Conservation (phyloP, 30 jellyfish, hydroid and myxozoan genomes). For the Turritopsis rubra region DNA sequence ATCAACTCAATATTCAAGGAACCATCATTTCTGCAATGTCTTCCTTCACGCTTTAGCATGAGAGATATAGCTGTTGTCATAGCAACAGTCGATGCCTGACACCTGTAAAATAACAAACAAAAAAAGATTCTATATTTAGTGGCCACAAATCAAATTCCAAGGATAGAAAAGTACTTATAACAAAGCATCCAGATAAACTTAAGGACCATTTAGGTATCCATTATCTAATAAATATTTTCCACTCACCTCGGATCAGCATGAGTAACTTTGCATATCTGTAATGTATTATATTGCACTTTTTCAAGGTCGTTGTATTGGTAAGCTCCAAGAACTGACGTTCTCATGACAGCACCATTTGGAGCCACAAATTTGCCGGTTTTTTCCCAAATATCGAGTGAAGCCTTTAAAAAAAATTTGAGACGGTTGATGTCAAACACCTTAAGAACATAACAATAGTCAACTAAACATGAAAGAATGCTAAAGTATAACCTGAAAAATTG, state of each 20-base stretch:
- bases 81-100: constrained; percentile 77
- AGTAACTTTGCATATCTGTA: constrained; percentile 48
- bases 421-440: not conserved
- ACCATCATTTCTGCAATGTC: constrained; percentile 6
- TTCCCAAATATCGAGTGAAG: constrained; percentile 58
- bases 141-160: no score
- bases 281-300: constrained; percentile 37
- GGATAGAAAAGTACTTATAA: no score
- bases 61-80: constrained; percentile 50
- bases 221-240: no score
- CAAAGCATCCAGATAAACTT: no score
- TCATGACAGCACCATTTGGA: constrained; percentile 79
- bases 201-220: no score
- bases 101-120: constrained; percentile 19
- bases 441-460: no score
- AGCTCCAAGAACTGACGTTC: constrained; percentile 63
- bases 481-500: no score
- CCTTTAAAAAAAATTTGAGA: constrained; percentile 22
- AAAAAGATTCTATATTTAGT: no score
- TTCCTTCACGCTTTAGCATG: constrained; percentile 48
- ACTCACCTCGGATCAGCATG: constrained; percentile 76
- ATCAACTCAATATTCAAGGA: constrained; percentile 28
- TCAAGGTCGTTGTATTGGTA: constrained; percentile 31
- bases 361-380: constrained; percentile 38
- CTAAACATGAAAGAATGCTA: no score